phyloP scores from a whole-genome alignment of 1,140 invertebrate species.

The Bombus huntii region DNA sequence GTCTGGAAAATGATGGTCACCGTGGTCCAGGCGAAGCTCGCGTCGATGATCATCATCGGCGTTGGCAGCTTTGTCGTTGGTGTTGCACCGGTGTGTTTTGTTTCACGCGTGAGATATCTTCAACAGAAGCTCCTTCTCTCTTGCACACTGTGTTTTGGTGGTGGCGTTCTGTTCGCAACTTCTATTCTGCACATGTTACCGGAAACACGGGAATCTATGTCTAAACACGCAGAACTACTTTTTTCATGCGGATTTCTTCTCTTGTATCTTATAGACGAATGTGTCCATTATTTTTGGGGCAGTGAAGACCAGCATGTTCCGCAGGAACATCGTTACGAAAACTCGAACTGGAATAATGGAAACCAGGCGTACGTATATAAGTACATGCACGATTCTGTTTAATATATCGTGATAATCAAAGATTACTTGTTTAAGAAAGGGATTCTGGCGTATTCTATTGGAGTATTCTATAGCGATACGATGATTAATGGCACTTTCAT shows the following conservation, averaged over 20 bases:
- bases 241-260: conserved; percentile 91
- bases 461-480: background rate
- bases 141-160: conserved; percentile 90
- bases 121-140: conserved; percentile 84
- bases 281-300: conserved; percentile 86
- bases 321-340: background rate
- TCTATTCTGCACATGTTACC: conserved; percentile 92
- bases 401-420: background rate
- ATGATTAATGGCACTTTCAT: background rate
- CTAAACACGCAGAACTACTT: conserved; percentile 86
- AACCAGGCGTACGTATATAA: conserved; percentile 1
- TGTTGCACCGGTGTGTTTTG: conserved; percentile 86
- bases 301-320: conserved; percentile 40
- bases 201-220: conserved; percentile 86
- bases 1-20: conserved; percentile 44
- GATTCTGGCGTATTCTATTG: background rate
- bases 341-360: background rate
- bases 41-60: conserved; percentile 88
- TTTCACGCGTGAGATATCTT: conserved; percentile 82
- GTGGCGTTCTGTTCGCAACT: conserved; percentile 92
- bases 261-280: conserved; percentile 91
- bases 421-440: background rate
- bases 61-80: conserved; percentile 87
- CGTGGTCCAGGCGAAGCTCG: conserved; percentile 84
- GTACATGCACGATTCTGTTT: background rate